Base-by-base conservation (phyloP, 2,797 vertebrate genomes). In the Hephaestus fuliginosus region DNA sequence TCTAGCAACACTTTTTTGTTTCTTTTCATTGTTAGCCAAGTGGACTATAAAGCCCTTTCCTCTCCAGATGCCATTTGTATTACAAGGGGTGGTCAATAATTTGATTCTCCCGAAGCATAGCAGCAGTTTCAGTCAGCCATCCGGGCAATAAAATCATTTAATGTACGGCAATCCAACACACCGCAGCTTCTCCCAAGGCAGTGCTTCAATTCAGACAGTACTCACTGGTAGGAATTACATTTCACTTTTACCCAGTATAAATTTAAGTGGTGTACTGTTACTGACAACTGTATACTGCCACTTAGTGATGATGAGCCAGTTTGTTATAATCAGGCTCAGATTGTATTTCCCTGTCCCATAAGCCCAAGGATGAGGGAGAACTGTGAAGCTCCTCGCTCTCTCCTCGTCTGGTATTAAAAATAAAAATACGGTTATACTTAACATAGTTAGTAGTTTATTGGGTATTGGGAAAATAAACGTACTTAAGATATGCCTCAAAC, bases 51-150 rank as follows among this genome's bases (percentile, higher is more conserved):
- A 79, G 49, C 14, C 25, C 1, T 72, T 58, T 76, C 14, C 62
- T 69, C 66, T 48, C 33, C 61, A n/a, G 53, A 66, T 25, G 41
- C 30, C 63, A 49, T 68, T 82, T 73, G 25, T 74, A 30, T 64
- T 56, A 70, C 33, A 71, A 68, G 41, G 12, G 46, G 30, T 61
- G n/a, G 5, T 75, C 74, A 82, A 58, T 87, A 75, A 88, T 78
- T 71, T 70, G 58, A 78, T 76, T 74, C 39, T 51, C 15, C 61
- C 5, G 46, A 74, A 80, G 30, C 61, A 49, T 60, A 65, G 65
- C 53, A 65, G 48, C 15, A 22, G 74, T 78, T 74, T 71, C 46
- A 63, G 46, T 77, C 58, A 71, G 41, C 57, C 46, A 66, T 63
- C 20, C 28, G 6, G 44, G 66, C 63, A 75, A 52, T 70, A 62